Base-by-base conservation (phyloP, 2,888 invertebrate species). In the Torymus texanus region DNA sequence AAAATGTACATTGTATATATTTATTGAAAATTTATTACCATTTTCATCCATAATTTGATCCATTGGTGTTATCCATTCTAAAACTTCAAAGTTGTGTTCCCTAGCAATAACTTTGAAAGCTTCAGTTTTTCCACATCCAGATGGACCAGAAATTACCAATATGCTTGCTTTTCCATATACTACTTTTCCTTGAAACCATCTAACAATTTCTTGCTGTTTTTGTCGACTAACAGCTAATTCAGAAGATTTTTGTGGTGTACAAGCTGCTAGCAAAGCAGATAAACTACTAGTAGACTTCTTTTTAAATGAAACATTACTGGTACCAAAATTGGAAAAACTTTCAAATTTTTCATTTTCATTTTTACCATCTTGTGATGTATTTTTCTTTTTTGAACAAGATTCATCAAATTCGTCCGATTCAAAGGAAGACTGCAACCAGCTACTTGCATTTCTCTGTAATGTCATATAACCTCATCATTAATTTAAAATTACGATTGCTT, bases 1-100 rank as follows among this genome's bases (percentile, higher is more conserved):
- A 14, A 3, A 56, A 13, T 16, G 41, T 65, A 63, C 24, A 53
- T 51, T 62, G 62, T n/a, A 51, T 71, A 29, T 21, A 63, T 73
- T 72, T 63, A 56, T 72, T 63, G 51, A 62, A 63, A 78, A 83
- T 80, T 62, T 13, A 66, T 84, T 83, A 89, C 88, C 86, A 77
- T 92, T 92, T 83, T 92, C 90, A 82, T 93, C 92, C 80, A 92
- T 91, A 75, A 93, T 93, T 84, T 93, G 93, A 89, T 95, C 95
- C 12, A 94, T 84, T 5, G 97, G 97, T 84, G 95, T 96, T 29
- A 94, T 93, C 97, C 97, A 97, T 90, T 97, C 97, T 53, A 93
- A 91, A 55, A 95, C 86, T 84, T 93, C 92, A 53, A 93, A 90
- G 50, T 92, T 91, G 81, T 94, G 89, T 84, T 94, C 93, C 75